phyloP scores from a whole-genome alignment of 2,113 vertebrate species.

The Saccopteryx leptura region DNA sequence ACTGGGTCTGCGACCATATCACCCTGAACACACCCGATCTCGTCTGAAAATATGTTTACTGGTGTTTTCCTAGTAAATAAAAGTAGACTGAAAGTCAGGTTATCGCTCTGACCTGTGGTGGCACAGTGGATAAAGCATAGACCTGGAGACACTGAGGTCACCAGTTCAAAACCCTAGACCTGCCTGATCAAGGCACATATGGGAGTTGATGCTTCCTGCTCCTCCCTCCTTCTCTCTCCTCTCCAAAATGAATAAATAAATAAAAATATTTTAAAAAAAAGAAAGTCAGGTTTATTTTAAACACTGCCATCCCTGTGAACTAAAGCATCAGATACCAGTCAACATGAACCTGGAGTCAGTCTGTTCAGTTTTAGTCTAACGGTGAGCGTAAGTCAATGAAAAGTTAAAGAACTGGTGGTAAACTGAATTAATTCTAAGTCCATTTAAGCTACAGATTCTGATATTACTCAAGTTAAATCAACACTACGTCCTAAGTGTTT shows the following conservation, averaged over 20 bases:
- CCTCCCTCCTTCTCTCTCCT: too few species aligned
- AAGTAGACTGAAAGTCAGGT: background rate
- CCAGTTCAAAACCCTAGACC: too few species aligned
- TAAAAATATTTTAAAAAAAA: too few species aligned
- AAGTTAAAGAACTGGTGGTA: background rate
- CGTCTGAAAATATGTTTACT: too few species aligned
- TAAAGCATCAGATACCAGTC: background rate
- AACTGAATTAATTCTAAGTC: background rate
- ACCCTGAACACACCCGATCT: too few species aligned
- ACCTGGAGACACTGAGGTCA: too few species aligned
- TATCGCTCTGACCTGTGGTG: too few species aligned
- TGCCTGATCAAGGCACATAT: too few species aligned
- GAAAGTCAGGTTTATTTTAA: background rate
- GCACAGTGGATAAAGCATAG: too few species aligned
- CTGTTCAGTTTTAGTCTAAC: background rate
- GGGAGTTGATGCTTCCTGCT: too few species aligned
- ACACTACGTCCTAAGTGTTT: background rate
- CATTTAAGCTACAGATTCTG: background rate
- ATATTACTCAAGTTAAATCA: background rate
- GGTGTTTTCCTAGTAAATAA: background rate
- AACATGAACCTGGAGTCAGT: background rate
- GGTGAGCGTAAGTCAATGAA: background rate
- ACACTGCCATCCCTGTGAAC: background rate
- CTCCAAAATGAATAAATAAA: too few species aligned
- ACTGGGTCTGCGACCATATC: too few species aligned